Conservation (phyloP, 2,113 vertebrate genomes). For the Austrofundulus limnaeus region DNA sequence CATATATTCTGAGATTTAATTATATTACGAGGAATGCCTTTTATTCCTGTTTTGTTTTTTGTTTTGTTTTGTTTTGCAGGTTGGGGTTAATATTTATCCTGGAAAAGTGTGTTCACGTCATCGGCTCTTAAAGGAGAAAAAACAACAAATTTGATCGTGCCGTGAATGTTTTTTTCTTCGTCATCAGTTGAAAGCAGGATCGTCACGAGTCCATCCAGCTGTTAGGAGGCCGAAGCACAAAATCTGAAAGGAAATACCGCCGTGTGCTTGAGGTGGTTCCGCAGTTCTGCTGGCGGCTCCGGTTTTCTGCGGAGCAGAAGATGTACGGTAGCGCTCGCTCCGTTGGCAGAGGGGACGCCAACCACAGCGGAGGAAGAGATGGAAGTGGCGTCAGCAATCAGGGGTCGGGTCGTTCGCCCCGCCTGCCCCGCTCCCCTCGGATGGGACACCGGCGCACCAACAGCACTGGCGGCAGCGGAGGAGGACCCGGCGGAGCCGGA, state of each 20-base stretch:
- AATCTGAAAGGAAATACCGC: conserved; percentile 2
- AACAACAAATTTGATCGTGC: conserved; percentile 15
- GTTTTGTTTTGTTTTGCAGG: conserved; percentile 50
- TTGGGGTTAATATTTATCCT: conserved; percentile 25
- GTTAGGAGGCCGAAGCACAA: neutral
- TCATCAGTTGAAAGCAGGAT: conserved; percentile 42
- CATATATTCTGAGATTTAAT: neutral
- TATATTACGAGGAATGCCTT: neutral
- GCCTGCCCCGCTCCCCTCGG: conserved; percentile 93
- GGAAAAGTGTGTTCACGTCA: conserved; percentile 16
- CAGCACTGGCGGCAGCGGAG: conserved; percentile 92
- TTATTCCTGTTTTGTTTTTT: no score
- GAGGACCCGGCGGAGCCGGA: conserved; percentile 83
- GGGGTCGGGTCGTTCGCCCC: conserved; percentile 92
- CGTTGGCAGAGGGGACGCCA: conserved; percentile 90
- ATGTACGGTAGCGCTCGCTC: conserved; percentile 97
- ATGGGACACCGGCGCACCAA: conserved; percentile 96
- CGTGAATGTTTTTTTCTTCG: conserved; percentile 33
- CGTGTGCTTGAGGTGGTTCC: neutral
- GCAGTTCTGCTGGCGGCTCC: conserved; percentile 14
- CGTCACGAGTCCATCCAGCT: conserved; percentile 4
- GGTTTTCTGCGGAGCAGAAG: conserved; percentile 37
- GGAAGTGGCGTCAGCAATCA: conserved; percentile 74
- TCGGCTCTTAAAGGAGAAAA: conserved; percentile 27
- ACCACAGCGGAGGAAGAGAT: conserved; percentile 78